A percentile compares a stretch with the other conserved stretches of the same genome.
phyloP scores from a whole-genome alignment of 1,140 invertebrate species.

The Camponotus pennsylvanicus region DNA sequence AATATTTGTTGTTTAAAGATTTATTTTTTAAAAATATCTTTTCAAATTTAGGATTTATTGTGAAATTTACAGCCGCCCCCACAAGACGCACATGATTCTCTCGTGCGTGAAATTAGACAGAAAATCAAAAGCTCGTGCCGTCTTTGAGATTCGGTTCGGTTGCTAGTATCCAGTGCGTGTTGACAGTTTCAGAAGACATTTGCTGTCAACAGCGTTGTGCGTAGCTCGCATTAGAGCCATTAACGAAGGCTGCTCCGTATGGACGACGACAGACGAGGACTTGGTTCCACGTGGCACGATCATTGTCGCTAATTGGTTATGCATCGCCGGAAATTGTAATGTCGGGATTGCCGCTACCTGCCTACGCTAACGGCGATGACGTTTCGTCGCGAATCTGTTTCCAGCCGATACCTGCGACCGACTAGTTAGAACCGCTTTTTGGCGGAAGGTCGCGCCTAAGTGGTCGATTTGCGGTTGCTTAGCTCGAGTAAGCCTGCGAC shows the following conservation, averaged over 20 bases:
- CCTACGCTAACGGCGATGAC: not conserved
- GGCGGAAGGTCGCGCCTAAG: constrained; percentile 56
- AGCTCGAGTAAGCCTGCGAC: constrained; percentile 10
- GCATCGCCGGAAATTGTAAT: constrained; percentile 72
- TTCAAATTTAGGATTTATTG: not conserved
- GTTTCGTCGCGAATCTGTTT: constrained; percentile 12
- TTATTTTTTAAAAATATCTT: not conserved
- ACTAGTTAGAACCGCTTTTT: constrained; percentile 40
- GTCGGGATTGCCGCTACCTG: constrained; percentile 18
- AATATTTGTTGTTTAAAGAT: not conserved
- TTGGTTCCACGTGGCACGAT: constrained; percentile 25
- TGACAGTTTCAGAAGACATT: constrained; percentile 58
- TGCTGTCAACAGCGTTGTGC: constrained; percentile 27
- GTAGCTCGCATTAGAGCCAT: constrained; percentile 60
- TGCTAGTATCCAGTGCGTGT: constrained; percentile 9
- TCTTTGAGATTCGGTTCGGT: constrained; percentile 36
- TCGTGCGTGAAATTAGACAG: not conserved
- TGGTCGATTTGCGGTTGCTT: constrained; percentile 54
- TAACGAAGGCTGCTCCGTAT: constrained; percentile 65
- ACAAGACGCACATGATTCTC: not conserved
- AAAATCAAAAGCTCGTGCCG: constrained; percentile 49
- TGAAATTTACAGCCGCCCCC: not conserved
- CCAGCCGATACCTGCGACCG: constrained; percentile 9
- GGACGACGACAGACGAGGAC: constrained; percentile 65
- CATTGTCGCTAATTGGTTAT: constrained; percentile 71